Conservation (phyloP, 1,140 invertebrate species). For the Hylyphantes graminicola region DNA sequence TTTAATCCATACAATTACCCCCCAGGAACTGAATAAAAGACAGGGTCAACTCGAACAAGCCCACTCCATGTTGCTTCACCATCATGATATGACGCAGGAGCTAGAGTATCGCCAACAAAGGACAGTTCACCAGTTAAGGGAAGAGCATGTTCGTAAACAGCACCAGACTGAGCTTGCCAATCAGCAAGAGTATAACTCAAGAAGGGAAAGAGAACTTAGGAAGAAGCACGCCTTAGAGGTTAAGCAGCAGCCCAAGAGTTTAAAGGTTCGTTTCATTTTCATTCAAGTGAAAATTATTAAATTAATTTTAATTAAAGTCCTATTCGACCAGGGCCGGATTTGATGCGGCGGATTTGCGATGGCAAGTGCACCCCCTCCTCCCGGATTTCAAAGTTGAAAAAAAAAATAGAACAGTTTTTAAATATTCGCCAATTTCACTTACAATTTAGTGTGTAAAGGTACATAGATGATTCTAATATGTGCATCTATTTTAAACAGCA, state of each 20-base stretch:
- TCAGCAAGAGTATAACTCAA: conserved; percentile 95
- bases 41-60: conserved; percentile 94
- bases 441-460: no score
- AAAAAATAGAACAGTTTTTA: no score
- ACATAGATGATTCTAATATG: no score
- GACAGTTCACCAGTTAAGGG: conserved; percentile 89
- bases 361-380: no score
- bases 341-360: no score
- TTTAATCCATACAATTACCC: conserved; percentile 10
- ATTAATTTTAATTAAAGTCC: no score
- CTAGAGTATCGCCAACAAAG: conserved; percentile 95
- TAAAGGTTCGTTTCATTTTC: conserved; percentile 79
- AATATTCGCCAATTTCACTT: no score
- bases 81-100: conserved; percentile 97
- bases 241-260: conserved; percentile 98
- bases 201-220: conserved; percentile 90
- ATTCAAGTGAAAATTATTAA: no score
- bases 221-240: conserved; percentile 98
- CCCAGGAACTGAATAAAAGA: conserved; percentile 91
- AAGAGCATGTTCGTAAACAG: conserved; percentile 85
- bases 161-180: conserved; percentile 95
- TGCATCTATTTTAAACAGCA: no score
- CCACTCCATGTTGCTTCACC: conserved; percentile 92
- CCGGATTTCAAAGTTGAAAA: no score
- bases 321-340: no score